A percentile compares a stretch with the other conserved stretches of the same genome.
phyloP scores from a whole-genome alignment of 2,797 vertebrate genomes.

The Lepus oiostolus region DNA sequence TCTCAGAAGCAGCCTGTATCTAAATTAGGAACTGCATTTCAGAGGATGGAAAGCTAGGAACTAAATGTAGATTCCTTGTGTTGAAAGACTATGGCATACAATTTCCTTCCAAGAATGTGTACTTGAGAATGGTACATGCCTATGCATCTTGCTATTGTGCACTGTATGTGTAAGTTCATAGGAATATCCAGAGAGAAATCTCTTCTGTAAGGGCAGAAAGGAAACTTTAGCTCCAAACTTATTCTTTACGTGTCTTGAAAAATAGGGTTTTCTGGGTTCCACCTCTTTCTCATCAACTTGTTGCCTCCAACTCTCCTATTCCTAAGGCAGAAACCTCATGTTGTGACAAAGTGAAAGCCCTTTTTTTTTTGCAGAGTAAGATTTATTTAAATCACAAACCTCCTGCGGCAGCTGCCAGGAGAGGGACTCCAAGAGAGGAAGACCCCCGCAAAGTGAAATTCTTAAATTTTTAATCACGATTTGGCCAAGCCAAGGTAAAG shows the following conservation, averaged over 20 bases:
- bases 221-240: background rate
- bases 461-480: background rate
- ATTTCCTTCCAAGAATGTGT: background rate
- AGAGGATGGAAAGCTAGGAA: background rate
- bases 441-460: too few species aligned
- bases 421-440: too few species aligned
- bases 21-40: background rate
- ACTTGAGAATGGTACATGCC: accelerated
- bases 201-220: background rate
- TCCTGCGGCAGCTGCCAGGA: too few species aligned
- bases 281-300: background rate
- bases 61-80: background rate
- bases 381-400: too few species aligned
- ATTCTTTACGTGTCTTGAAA: background rate
- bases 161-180: background rate
- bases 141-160: background rate
- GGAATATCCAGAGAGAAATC: background rate
- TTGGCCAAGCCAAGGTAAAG: background rate
- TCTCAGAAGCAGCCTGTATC: background rate
- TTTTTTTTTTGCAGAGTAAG: too few species aligned
- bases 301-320: background rate
- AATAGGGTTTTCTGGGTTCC: background rate
- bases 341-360: too few species aligned
- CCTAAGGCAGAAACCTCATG: background rate
- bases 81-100: too few species aligned